Conservation (phyloP, 1,140 invertebrate species). For the Archivesica marissinica region DNA sequence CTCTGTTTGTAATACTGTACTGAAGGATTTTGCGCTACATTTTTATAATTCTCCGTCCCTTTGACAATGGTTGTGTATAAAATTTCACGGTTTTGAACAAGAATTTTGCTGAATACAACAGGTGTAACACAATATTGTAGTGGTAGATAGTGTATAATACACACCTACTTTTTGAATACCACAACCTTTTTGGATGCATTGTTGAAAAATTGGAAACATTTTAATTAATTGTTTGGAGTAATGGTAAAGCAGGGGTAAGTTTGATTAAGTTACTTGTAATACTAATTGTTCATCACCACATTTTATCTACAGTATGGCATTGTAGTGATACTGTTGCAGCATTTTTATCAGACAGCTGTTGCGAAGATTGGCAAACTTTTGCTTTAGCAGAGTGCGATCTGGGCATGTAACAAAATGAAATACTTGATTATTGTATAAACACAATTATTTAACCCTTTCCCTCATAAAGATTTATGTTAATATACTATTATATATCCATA, state of each 20-base stretch:
- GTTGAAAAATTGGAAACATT: neutral
- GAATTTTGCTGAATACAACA: slow-evolving; percentile 53
- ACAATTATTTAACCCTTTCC: neutral
- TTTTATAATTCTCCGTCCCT: neutral
- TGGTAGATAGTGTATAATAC: slow-evolving; percentile 8
- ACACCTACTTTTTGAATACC: neutral
- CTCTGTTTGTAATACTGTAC: neutral
- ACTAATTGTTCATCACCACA: no score
- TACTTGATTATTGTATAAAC: neutral
- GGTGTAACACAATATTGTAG: slow-evolving; percentile 16
- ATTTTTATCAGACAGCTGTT: neutral
- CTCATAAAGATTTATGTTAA: no score
- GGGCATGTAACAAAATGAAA: neutral
- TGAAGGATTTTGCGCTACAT: slow-evolving; percentile 6
- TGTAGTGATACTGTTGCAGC: no score
- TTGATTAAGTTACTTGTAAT: no score
- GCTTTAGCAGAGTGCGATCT: neutral
- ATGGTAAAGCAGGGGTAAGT: slow-evolving; percentile 28
- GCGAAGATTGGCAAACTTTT: neutral
- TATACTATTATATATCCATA: no score
- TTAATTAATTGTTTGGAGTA: no score
- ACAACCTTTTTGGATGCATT: neutral
- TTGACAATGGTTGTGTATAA: slow-evolving; percentile 50
- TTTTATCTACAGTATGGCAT: no score
- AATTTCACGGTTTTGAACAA: slow-evolving; percentile 54